Evolutionary conservation across 1,140 invertebrate species (phyloP), one percentile per base, ranked within the genome.

Genomic region (Ephestia elutella): DNA sequence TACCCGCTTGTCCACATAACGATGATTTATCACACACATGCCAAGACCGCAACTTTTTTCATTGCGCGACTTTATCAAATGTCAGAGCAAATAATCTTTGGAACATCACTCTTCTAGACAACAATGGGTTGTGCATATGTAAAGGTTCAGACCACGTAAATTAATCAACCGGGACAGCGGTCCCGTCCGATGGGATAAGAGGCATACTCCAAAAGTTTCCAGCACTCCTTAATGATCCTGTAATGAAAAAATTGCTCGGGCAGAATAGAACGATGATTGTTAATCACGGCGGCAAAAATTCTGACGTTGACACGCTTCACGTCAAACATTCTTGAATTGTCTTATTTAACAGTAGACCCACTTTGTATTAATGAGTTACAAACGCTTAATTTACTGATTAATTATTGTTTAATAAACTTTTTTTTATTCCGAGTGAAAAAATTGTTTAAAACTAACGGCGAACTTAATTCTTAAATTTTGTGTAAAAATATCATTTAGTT

Each of bases 81-180:
- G 38, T 44, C 38, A 44, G 38, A 17, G 38, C 1, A 44, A 44
- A 44, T 44, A 44, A 44, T 44, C 38, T 44, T 44, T 44, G 38
- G 38, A n/a, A 44, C 38, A 44, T 44, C 38, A 44, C 38, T 44
- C 38, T 44, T 44, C 38, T 44, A 44, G 38, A 17, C 38, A 15
- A 44, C 38, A 44, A 44, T 44, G 38, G 32, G 38, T 44, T 44
- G 38, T 44, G 38, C 38, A 44, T 15, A 53, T 20, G 50, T 53
- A 53, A 53, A 10, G 3, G 15, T 50, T 20, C 3, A 5, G 11
- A 18, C 57, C 57, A 51, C 51, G 57, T 59, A 53, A 59, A 64
- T 64, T 64, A 64, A 64, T 64, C 62, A 63, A 58, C 35, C 53
- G 48, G 53, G 62, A 63, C 62, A 63, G 54, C 57, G 62, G 62